Percentiles rank a stretch among this genome's conserved stretches.
Conservation (phyloP, 2,888 invertebrate genomes). For the Darwinula stevensoni region DNA sequence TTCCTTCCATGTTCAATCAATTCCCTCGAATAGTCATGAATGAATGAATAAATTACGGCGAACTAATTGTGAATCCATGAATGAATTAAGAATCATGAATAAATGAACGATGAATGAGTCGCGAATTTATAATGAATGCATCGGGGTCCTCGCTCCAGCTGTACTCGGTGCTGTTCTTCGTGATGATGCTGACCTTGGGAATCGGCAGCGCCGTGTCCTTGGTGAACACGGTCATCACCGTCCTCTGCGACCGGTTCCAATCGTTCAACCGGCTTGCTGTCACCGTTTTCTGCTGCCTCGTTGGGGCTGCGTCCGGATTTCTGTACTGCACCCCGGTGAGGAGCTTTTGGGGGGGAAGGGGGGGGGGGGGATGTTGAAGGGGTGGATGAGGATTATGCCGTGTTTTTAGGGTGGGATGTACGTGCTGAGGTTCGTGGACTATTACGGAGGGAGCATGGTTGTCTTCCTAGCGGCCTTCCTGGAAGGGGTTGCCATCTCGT, state of each 20-base stretch:
- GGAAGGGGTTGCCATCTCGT: conserved; percentile 24
- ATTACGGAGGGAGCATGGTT: conserved; percentile 28
- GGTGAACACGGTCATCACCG: conserved; percentile 32
- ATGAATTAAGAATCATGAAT: no score
- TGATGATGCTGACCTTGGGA: conserved; percentile 49
- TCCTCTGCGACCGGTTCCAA: conserved; percentile 34
- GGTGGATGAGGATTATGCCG: no score
- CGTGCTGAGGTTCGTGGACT: conserved; percentile 26
- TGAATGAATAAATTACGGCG: no score
- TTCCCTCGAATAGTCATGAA: no score
- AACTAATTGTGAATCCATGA: no score
- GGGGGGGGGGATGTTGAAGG: no score
- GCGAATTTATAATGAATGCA: no score
- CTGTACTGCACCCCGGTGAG: conserved; percentile 1
- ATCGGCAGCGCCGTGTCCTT: conserved; percentile 32
- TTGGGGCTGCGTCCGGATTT: no score
- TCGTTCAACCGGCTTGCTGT: conserved; percentile 26
- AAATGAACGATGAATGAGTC: no score
- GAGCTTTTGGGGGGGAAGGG: neutral
- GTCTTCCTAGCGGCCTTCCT: conserved; percentile 26
- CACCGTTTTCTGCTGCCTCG: conserved; percentile 23
- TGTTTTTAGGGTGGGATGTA: conserved; percentile 26
- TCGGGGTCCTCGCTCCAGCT: conserved; percentile 24
- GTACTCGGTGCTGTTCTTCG: conserved; percentile 47
- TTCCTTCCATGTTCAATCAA: no score